These are phyloP conservation scores for Junonia oenone DNA, from an alignment of 2,888 invertebrate genomes.

Conservation along the genomic window DNA sequence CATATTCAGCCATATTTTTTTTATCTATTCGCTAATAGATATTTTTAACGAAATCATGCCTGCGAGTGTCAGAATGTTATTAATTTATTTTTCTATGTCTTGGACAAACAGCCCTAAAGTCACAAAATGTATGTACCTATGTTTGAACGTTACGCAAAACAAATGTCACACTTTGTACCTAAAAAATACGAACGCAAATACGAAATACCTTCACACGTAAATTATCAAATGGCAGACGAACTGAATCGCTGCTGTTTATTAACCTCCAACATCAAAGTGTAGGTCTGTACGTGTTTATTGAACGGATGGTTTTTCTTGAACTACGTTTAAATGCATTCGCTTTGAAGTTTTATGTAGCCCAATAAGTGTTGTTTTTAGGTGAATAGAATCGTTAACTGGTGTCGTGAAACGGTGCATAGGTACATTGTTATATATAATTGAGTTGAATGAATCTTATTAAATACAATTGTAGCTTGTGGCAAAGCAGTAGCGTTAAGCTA, in stretches of 20 bases:
- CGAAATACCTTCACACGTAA: neutral
- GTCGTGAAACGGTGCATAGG: neutral
- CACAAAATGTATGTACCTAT: no score
- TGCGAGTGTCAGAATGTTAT: no score
- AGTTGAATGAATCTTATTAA: no score
- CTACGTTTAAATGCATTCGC: conserved; percentile 26
- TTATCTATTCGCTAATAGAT: no score
- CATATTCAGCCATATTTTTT: no score
- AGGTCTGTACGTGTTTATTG: conserved; percentile 38
- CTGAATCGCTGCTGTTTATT: conserved; percentile 38
- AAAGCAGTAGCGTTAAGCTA: no score
- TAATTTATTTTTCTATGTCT: no score
- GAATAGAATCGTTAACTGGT: neutral
- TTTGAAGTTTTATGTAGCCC: conserved; percentile 26
- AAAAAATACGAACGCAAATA: neutral
- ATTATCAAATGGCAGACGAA: conserved; percentile 17
- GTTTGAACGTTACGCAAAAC: neutral
- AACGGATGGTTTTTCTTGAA: conserved; percentile 31
- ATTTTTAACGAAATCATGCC: no score
- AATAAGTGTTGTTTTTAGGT: conserved; percentile 2
- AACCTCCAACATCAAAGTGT: conserved; percentile 47
- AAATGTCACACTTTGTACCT: neutral
- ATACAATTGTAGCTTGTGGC: no score
- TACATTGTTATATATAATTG: no score
- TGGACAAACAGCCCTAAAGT: no score